Conservation (phyloP, 2,113 vertebrate genomes). For the Gallinago media region DNA sequence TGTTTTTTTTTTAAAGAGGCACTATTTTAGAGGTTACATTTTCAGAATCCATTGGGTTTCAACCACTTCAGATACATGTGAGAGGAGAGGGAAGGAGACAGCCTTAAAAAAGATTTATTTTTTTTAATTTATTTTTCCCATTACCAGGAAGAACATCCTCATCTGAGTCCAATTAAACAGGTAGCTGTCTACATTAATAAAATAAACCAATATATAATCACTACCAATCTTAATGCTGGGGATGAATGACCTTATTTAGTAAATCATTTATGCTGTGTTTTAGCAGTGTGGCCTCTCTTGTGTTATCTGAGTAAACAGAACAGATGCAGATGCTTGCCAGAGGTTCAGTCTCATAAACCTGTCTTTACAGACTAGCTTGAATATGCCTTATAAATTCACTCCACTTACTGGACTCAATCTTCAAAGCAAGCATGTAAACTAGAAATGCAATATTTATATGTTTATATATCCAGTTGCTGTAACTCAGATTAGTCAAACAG, state of each 20-base stretch:
- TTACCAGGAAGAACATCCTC: slow-evolving; percentile 18
- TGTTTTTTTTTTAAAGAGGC: background rate
- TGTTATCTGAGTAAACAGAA: slow-evolving; percentile 15
- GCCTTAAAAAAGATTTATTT: background rate
- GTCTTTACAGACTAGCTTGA: background rate
- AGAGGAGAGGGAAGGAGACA: background rate
- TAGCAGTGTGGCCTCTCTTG: background rate
- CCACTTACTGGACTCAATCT: background rate
- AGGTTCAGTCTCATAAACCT: background rate
- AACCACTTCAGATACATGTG: background rate
- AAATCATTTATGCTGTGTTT: slow-evolving; percentile 1
- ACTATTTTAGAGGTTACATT: background rate
- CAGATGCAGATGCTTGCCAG: background rate
- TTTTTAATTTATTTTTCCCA: background rate
- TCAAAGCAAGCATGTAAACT: background rate
- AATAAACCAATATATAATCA: slow-evolving; percentile 19
- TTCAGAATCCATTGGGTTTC: slow-evolving; percentile 9
- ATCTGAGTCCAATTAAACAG: slow-evolving; percentile 19
- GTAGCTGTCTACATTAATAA: slow-evolving; percentile 17
- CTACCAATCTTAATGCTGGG: background rate
- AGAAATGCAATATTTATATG: background rate
- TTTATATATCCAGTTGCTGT: background rate
- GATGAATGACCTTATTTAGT: slow-evolving; percentile 19
- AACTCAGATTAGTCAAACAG: background rate
- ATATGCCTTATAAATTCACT: background rate